Percentiles rank a stretch among this genome's conserved stretches.
Conservation (phyloP, 2,113 vertebrate genomes). For the Boleophthalmus pectinirostris region DNA sequence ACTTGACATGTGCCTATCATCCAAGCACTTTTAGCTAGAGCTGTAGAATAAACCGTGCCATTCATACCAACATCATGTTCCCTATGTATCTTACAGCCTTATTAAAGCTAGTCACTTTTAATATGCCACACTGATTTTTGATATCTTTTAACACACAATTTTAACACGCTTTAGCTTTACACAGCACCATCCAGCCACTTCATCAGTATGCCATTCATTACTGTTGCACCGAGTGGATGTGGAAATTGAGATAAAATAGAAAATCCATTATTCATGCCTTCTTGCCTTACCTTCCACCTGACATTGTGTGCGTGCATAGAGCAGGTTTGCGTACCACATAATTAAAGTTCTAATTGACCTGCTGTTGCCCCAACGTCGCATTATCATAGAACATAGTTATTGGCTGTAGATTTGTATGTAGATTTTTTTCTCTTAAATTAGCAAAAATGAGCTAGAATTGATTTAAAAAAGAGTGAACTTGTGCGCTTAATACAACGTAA, state of each 20-base stretch:
- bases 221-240: slow-evolving; percentile 23
- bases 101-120: neutral
- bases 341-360: slow-evolving; percentile 51
- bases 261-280: slow-evolving; percentile 63
- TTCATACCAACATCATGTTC: neutral
- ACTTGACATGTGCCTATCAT: neutral
- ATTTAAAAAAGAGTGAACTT: neutral
- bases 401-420: slow-evolving; percentile 54
- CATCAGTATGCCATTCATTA: slow-evolving; percentile 48
- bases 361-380: slow-evolving; percentile 39
- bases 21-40: neutral
- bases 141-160: neutral
- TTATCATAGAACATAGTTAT: slow-evolving; percentile 54
- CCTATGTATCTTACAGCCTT: neutral
- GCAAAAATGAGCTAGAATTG: slow-evolving; percentile 26
- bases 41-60: slow-evolving; percentile 1
- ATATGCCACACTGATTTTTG: slow-evolving; percentile 9
- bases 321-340: slow-evolving; percentile 42
- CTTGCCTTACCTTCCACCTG: slow-evolving; percentile 18
- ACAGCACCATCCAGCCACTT: slow-evolving; percentile 21
- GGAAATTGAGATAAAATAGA: slow-evolving; percentile 52
- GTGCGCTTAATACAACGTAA: neutral
- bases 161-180: neutral
- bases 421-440: slow-evolving; percentile 33
- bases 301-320: slow-evolving; percentile 25